phyloP scores from a whole-genome alignment of 2,113 vertebrate species.

The Bambusicola thoracicus region DNA sequence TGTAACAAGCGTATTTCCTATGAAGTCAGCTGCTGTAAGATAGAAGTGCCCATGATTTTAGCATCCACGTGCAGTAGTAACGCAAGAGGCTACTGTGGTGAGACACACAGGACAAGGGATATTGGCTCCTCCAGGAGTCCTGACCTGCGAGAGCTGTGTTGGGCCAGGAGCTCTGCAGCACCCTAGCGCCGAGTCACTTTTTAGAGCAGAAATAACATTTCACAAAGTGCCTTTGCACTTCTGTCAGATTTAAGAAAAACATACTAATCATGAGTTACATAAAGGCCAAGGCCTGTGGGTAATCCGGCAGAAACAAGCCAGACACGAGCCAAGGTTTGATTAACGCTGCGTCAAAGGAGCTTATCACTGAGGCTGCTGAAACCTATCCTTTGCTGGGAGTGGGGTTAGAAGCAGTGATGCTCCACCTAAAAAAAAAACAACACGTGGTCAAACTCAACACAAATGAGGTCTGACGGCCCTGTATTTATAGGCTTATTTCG shows the following conservation, averaged over 20 bases:
- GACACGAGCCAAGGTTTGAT: background rate
- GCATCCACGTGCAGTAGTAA: rapidly evolving
- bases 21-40: background rate
- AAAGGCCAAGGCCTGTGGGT: background rate
- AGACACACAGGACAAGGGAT: background rate
- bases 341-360: background rate
- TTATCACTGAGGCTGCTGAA: background rate
- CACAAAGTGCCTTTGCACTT: background rate
- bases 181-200: rapidly evolving
- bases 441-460: background rate
- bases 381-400: background rate
- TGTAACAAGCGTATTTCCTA: background rate
- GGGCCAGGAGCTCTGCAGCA: background rate
- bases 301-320: background rate
- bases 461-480: background rate
- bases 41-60: background rate
- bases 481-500: background rate
- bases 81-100: background rate
- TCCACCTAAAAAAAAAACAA: background rate
- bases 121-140: background rate
- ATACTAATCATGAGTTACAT: background rate
- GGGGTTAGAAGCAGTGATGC: background rate
- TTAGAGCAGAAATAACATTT: background rate
- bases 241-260: background rate
- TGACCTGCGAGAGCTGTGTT: background rate